A percentile compares a stretch with the other conserved stretches of the same genome.
phyloP scores from a whole-genome alignment of 2,888 invertebrate species.

The Nemotelus pantherinus region DNA sequence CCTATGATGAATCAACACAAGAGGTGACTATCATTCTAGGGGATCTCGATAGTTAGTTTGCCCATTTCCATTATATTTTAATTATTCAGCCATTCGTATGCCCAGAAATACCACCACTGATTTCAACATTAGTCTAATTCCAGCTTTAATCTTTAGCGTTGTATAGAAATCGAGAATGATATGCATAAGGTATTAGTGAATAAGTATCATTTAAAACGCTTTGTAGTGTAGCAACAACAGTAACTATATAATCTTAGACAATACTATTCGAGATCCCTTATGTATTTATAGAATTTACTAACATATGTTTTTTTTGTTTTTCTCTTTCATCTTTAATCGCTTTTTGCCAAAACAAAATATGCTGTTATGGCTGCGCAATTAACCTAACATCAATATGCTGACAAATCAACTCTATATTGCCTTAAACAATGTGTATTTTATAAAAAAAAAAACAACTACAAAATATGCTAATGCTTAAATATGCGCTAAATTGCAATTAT shows the following conservation, averaged over 20 bases:
- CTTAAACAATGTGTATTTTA: constrained; percentile 2
- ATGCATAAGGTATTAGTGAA: background rate
- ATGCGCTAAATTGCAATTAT: background rate
- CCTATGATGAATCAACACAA: constrained; percentile 88
- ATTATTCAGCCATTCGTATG: no score
- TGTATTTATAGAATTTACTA: constrained; percentile 59
- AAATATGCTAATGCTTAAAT: background rate
- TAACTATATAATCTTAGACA: constrained; percentile 42
- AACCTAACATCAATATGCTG: constrained; percentile 38
- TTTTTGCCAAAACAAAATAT: constrained; percentile 46
- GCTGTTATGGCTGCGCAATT: constrained; percentile 26
- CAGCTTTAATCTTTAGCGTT: constrained; percentile 1
- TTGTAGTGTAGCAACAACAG: constrained; percentile 29
- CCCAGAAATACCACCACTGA: constrained; percentile 55
- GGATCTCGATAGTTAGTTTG: constrained; percentile 39
- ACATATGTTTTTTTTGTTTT: constrained; percentile 58
- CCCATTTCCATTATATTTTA: background rate
- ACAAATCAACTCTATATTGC: constrained; percentile 31
- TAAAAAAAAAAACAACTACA: background rate
- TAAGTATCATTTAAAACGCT: constrained; percentile 26
- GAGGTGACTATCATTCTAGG: constrained; percentile 75
- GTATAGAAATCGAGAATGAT: background rate
- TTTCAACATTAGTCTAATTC: background rate
- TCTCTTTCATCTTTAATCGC: constrained; percentile 55
- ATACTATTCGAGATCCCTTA: constrained; percentile 55